phyloP scores from a whole-genome alignment of 1,140 invertebrate species.

The Lordiphosa clarofinis region DNA sequence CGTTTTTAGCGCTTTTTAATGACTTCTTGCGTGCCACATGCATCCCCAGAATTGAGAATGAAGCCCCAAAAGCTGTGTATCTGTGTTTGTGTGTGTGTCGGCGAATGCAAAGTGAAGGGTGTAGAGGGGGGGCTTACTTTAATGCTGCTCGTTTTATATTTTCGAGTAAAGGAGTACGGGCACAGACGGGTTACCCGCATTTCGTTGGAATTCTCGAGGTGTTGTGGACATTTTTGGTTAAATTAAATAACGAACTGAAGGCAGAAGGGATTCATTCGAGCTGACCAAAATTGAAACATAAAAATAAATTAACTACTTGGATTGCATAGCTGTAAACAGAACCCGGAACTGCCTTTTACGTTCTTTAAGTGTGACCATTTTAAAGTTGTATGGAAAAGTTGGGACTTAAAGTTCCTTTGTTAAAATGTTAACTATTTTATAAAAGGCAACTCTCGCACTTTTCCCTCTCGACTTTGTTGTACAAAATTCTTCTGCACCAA shows the following conservation, averaged over 20 bases:
- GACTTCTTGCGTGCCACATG: conserved; percentile 72
- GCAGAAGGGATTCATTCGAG: not conserved
- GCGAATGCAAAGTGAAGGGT: conserved; percentile 39
- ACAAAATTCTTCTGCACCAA: conserved; percentile 2
- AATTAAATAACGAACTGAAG: conserved; percentile 36
- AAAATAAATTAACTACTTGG: conserved; percentile 12
- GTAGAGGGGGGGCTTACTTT: conserved; percentile 6
- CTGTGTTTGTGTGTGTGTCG: conserved; percentile 8
- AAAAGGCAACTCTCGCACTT: conserved; percentile 3
- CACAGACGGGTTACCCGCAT: conserved; percentile 24
- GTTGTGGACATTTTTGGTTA: conserved; percentile 43
- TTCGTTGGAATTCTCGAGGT: conserved; percentile 45
- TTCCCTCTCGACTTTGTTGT: conserved; percentile 10
- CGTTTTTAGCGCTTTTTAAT: conserved; percentile 63
- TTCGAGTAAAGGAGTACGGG: not conserved
- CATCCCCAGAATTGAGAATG: conserved; percentile 41
- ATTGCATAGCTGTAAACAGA: not conserved
- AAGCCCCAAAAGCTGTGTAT: conserved; percentile 9
- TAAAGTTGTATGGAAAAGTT: too few relatives aligned
- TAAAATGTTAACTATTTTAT: too few relatives aligned
- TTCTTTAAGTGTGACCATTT: not conserved
- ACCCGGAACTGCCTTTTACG: not conserved
- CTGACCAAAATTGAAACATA: conserved; percentile 10
- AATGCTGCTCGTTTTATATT: conserved; percentile 11
- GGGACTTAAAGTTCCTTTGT: too few relatives aligned